Evolutionary conservation across 2,113 vertebrate species (phyloP), one percentile per base, ranked within the genome.

Genomic region (Hylia prasina): DNA sequence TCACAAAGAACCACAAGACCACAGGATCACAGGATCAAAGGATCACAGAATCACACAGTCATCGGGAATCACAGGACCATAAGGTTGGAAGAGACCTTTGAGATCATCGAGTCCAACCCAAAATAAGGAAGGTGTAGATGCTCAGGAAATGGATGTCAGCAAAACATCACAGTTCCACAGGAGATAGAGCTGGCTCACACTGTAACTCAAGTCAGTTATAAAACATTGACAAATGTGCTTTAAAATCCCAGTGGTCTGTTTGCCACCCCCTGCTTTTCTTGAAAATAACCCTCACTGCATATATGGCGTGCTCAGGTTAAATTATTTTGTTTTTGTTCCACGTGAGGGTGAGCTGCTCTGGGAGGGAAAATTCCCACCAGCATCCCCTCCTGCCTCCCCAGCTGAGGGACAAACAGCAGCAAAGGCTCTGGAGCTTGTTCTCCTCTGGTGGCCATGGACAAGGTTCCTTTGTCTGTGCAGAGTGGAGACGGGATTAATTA

Each of bases 251-350:
- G 4, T 42, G 40, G 21, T 96, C 93, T 93, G 90, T 73, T 76
- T 83, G 94, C 91, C 97, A 98, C 87, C 97, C 98, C 96, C 85
- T 97, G 95, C 97, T 98, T 97, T 97, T 98, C 97, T 98, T 98
- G 89, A 97, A 94, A 96, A 97, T 92, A 87, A 97, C 92, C 98
- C 98, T 39, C 1, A 5, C 68, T 40, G 68, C 48, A 40, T 35
- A 3, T 13, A 2, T 10, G 37, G 8, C 2, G 4, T 40, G 28
- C 50, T 71, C 37, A 25, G 37, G 28, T 24, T 40, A 13, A 18
- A 40, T 33, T 40, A 8, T 25, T 40, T 71, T 1, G 18, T 3
- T 40, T 24, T 31, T 40, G 20, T 10, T 37, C n/a, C n/a, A 20
- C 12, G 8, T 2, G 81, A 45, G 4, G n/a, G 27, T 0, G 11